Evolutionary conservation across 1,140 invertebrate genomes (phyloP), one percentile per base, ranked within the genome.

Genomic region (Ceratina calcarata): DNA sequence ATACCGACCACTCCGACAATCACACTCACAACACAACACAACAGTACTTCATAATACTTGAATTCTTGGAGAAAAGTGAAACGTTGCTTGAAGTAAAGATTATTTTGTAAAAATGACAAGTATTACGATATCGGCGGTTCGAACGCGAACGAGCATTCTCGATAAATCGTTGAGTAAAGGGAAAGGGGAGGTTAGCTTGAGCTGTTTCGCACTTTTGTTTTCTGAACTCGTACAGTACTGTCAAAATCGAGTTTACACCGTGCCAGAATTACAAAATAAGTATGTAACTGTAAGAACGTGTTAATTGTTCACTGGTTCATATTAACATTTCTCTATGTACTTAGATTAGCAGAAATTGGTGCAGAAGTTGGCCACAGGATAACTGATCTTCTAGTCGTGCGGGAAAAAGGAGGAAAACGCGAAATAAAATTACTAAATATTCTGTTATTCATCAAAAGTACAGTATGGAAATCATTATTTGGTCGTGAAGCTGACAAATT

Each of bases 141-240:
- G 95, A 71, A 94, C 95, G 53, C 96, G 97, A 85, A 95, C 96
- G 1, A 97, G 97, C 86, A 98, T 99, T 83, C 93, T 99, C 8
- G 98, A 99, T 91, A 98, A 98, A 90, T 97, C 98, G 1, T 92
- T 99, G 1, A 98, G 97, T 84, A 97, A 97, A 93, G 98, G 98
- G 6, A 98, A 98, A 93, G 95, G 96, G 8, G 98, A 98, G 94
- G 96, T 99, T 82, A 97, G 98, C 82, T 93, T 99, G 66, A 98
- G 97, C 85, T 97, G 98, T 86, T 99, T 98, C 94, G 98, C 98
- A 1, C 93, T 99, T 65, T 93, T 99, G 60, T 99, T 99, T 92
- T 99, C 98, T 3, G 99, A 99, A 95, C 95, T 99, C 72, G 98
- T 99, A 7, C 98, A 99, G 91, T 99, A 99, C 93, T 98, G 97